phyloP scores from a whole-genome alignment of 2,888 invertebrate genomes.

The Catocala sponsa region DNA sequence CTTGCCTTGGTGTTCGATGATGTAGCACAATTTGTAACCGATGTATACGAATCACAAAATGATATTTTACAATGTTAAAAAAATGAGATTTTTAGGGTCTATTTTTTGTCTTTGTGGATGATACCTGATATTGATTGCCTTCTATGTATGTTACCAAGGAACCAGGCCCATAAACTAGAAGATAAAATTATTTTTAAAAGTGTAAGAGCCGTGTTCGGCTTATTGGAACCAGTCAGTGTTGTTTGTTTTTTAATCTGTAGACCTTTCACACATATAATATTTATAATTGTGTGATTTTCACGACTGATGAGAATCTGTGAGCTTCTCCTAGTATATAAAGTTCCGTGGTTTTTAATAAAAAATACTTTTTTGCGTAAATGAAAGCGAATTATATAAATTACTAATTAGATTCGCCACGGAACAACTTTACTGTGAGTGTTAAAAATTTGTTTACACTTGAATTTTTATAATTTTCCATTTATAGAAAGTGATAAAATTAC shows the following conservation, averaged over 20 bases:
- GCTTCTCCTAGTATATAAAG: slow-evolving; percentile 69
- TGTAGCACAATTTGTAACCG: slow-evolving; percentile 87
- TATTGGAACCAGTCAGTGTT: slow-evolving; percentile 32
- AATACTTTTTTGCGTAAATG: slow-evolving; percentile 41
- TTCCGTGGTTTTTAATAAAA: slow-evolving; percentile 54
- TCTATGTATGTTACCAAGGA: slow-evolving; percentile 78
- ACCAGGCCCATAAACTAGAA: slow-evolving; percentile 64
- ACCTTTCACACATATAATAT: slow-evolving; percentile 64
- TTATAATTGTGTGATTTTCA: slow-evolving; percentile 70
- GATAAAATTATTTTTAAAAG: slow-evolving; percentile 47
- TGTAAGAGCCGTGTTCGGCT: slow-evolving; percentile 42
- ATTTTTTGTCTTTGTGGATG: slow-evolving; percentile 76
- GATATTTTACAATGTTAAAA: slow-evolving; percentile 87
- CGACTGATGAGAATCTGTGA: slow-evolving; percentile 77
- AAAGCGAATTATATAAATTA: slow-evolving; percentile 35
- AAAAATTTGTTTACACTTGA: slow-evolving; percentile 18
- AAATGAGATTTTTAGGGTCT: slow-evolving; percentile 84
- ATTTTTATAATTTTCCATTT: not conserved
- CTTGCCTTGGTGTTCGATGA: slow-evolving; percentile 86
- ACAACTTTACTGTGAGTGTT: slow-evolving; percentile 54
- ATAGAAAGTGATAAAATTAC: no score
- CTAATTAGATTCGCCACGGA: slow-evolving; percentile 54
- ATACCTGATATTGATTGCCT: slow-evolving; percentile 82
- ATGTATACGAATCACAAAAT: slow-evolving; percentile 86
- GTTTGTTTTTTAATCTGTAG: slow-evolving; percentile 60